Evolutionary conservation across 2,888 invertebrate genomes (phyloP).

Genomic region (Oscheius sp.): DNA sequence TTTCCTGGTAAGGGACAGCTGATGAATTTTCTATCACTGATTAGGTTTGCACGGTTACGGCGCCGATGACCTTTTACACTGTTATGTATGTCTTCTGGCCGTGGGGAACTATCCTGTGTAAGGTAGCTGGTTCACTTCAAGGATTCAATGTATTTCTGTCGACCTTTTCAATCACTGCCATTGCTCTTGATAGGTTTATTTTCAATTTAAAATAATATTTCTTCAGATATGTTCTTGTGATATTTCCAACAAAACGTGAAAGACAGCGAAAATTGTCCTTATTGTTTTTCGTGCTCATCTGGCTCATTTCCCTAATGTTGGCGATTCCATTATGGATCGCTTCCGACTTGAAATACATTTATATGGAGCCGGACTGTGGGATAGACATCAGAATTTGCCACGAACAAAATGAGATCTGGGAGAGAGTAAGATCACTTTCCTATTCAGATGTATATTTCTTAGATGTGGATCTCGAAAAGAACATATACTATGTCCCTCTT

Average conservation of each 20-base stretch:
- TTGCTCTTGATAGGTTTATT: conserved; percentile 73
- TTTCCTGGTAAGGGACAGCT: conserved; percentile 56
- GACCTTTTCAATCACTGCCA: conserved; percentile 90
- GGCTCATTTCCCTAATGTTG: conserved; percentile 72
- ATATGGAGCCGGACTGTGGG: conserved; percentile 55
- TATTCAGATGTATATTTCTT: conserved; percentile 1
- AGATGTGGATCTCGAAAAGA: conserved; percentile 66
- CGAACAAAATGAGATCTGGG: conserved; percentile 69
- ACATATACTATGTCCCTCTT: conserved; percentile 65
- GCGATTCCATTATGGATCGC: conserved; percentile 67
- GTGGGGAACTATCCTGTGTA: conserved; percentile 84
- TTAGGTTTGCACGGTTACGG: conserved; percentile 84
- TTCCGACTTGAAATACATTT: conserved; percentile 61
- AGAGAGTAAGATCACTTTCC: conserved; percentile 45
- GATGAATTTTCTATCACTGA: not conserved
- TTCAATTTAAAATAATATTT: not conserved
- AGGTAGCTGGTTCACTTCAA: conserved; percentile 85
- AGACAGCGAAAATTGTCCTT: conserved; percentile 72
- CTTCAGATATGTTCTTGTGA: conserved; percentile 67
- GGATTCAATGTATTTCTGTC: conserved; percentile 88
- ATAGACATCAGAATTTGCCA: conserved; percentile 64
- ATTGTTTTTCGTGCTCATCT: conserved; percentile 73
- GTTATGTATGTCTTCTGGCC: conserved; percentile 87
- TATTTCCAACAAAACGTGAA: conserved; percentile 69
- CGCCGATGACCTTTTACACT: conserved; percentile 88